A percentile compares a stretch with the other conserved stretches of the same genome.
Evolutionary conservation across 2,113 vertebrate species (phyloP).

Genomic region (Callipepla californica): DNA sequence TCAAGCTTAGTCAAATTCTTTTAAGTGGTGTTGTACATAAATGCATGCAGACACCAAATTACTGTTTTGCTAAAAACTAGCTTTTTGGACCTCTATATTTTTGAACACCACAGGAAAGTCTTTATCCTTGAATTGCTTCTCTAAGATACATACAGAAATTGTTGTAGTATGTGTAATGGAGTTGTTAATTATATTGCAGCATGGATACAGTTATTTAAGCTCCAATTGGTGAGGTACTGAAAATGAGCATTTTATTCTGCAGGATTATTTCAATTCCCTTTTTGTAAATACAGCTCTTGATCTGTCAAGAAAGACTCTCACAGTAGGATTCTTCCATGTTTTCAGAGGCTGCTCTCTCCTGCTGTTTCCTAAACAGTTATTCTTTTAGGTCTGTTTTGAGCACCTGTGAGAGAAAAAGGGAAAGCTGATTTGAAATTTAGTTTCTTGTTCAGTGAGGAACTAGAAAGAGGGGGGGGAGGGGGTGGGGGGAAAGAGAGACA

Average conservation of each 20-base stretch:
- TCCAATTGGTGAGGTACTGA: neutral
- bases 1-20: neutral
- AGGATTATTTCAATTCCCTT: conserved; percentile 11
- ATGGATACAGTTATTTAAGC: neutral
- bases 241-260: conserved; percentile 26
- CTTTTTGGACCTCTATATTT: neutral
- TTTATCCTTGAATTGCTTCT: neutral
- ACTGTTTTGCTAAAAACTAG: conserved; percentile 13
- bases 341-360: conserved; percentile 27
- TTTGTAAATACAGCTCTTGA: conserved; percentile 2
- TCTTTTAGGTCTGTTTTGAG: neutral
- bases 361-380: conserved; percentile 6
- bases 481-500: neutral
- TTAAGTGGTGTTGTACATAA: neutral
- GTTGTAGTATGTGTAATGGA: neutral
- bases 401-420: conserved; percentile 3
- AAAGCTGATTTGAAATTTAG: conserved; percentile 3
- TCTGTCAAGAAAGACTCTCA: neutral
- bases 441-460: conserved; percentile 1
- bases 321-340: conserved; percentile 1
- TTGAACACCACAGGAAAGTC: neutral
- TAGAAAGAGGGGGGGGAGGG: neutral
- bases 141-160: neutral
- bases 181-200: neutral
- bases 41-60: neutral